Conservation (phyloP, 2,113 vertebrate genomes). For the Alethe castanea region DNA sequence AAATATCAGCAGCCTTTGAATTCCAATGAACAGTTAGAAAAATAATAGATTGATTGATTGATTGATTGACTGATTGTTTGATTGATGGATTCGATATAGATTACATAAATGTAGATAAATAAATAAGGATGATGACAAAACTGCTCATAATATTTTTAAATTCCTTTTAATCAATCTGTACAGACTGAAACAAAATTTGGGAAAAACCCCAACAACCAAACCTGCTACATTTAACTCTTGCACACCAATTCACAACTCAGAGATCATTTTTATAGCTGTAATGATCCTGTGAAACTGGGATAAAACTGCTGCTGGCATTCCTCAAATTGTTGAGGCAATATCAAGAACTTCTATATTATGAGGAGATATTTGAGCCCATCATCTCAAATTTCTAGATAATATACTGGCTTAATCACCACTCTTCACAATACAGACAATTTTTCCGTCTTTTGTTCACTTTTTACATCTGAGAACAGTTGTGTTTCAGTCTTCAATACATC, state of each 20-base stretch:
- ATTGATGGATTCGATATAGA: neutral
- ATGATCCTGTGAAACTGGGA: neutral
- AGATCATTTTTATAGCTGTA: conserved; percentile 6
- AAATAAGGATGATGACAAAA: neutral
- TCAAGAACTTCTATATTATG: neutral
- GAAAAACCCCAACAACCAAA: neutral
- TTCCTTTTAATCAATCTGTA: neutral
- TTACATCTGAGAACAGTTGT: conserved; percentile 3
- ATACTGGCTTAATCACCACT: conserved; percentile 19
- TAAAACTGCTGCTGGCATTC: conserved; percentile 14
- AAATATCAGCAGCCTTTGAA: neutral
- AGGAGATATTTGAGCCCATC: neutral
- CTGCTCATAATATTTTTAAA: neutral
- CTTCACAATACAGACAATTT: conserved; percentile 9
- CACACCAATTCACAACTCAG: neutral
- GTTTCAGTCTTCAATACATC: conserved; percentile 31
- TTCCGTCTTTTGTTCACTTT: conserved; percentile 30
- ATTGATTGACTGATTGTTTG: neutral
- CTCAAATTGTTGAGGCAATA: neutral
- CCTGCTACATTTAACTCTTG: neutral
- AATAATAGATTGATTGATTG: neutral
- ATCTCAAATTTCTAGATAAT: conserved; percentile 29
- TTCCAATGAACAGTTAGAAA: neutral
- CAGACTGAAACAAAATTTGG: neutral
- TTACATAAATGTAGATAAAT: neutral